Conservation (phyloP, 2,888 invertebrate genomes). For the Drosophila mettleri region DNA sequence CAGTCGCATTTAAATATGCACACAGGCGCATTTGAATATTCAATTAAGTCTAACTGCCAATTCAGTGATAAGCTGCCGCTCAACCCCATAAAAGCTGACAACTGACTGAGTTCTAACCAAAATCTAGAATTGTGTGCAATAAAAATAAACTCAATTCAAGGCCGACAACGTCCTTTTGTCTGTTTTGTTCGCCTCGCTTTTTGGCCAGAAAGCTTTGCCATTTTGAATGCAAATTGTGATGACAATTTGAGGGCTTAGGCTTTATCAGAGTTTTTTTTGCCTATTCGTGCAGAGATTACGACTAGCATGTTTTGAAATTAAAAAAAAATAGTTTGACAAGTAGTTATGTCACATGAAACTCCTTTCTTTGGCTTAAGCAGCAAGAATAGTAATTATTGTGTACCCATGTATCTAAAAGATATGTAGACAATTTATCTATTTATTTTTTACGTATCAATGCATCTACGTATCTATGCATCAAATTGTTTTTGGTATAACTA, state of each 20-base stretch:
- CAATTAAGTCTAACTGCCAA: constrained; percentile 73
- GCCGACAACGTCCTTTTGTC: constrained; percentile 2
- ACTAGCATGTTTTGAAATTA: constrained; percentile 1
- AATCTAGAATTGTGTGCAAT: constrained; percentile 27
- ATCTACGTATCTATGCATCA: background rate
- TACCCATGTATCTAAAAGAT: too few species aligned
- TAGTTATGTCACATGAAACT: background rate
- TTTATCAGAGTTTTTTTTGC: background rate
- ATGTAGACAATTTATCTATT: too few species aligned
- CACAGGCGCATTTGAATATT: constrained; percentile 70
- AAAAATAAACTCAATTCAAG: constrained; percentile 40
- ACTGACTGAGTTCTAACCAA: constrained; percentile 13
- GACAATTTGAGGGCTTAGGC: constrained; percentile 7
- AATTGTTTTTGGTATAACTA: too few species aligned
- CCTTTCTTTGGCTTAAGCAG: too few species aligned
- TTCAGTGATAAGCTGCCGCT: constrained; percentile 59
- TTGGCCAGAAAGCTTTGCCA: constrained; percentile 9
- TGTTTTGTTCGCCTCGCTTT: background rate
- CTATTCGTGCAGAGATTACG: constrained; percentile 2
- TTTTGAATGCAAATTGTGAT: constrained; percentile 4
- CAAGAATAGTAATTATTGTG: background rate
- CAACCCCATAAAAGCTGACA: constrained; percentile 13
- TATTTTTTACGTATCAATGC: background rate
- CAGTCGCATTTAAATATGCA: constrained; percentile 17
- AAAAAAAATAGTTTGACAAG: constrained; percentile 1